A percentile compares a stretch with the other conserved stretches of the same genome.
Conservation (phyloP, 2,797 vertebrate genomes). For the Salarias fasciatus region DNA sequence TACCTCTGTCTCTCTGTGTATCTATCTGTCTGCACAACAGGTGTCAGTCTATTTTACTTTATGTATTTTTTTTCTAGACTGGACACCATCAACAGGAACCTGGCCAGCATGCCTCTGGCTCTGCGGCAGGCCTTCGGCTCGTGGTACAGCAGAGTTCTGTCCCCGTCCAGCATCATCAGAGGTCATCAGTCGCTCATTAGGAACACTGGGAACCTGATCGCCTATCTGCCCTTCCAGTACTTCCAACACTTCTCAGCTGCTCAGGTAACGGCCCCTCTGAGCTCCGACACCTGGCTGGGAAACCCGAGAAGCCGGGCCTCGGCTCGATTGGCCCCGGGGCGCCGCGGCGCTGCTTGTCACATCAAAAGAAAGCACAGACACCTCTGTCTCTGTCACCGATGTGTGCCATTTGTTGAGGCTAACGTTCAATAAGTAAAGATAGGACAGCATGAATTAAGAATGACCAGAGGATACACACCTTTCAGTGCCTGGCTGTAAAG, state of each 20-base stretch:
- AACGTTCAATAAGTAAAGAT: constrained; percentile 69
- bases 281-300: constrained; percentile 73
- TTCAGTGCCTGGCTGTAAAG: constrained; percentile 5
- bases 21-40: too few species aligned
- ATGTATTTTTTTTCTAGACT: constrained; percentile 53
- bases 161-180: constrained; percentile 58
- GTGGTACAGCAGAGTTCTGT: constrained; percentile 75
- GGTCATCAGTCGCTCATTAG: constrained; percentile 75
- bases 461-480: constrained; percentile 21
- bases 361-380: constrained; percentile 44
- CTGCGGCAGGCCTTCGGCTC: constrained; percentile 79
- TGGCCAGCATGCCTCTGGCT: constrained; percentile 67
- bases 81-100: constrained; percentile 74
- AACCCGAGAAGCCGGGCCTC: constrained; percentile 67
- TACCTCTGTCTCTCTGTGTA: too few species aligned
- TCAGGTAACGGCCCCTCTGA: constrained; percentile 84
- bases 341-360: constrained; percentile 43
- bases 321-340: constrained; percentile 37
- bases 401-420: constrained; percentile 40
- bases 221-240: constrained; percentile 83
- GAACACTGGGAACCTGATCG: constrained; percentile 82
- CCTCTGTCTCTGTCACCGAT: constrained; percentile 44
- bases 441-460: constrained; percentile 60
- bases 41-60: neutral
- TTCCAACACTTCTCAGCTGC: constrained; percentile 86